Evolutionary conservation across 2,113 vertebrate species (phyloP), one percentile per base, ranked within the genome.

Genomic region (Paralichthys olivaceus): DNA sequence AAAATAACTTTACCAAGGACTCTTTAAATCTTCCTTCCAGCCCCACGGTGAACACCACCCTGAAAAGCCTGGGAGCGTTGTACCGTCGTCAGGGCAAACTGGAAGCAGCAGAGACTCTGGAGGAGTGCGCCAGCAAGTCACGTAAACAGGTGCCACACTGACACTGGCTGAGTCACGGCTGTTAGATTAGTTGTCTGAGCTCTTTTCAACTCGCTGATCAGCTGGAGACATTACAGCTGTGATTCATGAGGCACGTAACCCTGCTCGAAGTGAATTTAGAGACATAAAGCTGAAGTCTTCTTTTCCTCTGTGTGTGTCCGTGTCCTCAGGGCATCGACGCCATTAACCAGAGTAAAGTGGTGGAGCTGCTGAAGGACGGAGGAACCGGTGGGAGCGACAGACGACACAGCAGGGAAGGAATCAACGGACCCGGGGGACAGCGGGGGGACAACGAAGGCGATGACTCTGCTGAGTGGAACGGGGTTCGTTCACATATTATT

Each of bases 41-140:
- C 77, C 96, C 96, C 7, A 96, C 96, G 0, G 96, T 97, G 84
- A 97, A 96, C 69, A 96, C 96, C 2, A 97, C 96, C 0, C 93
- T 97, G 28, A 96, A 96, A 72, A 97, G 96, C 75, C 22, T 97
- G 84, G 96, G 96, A 0, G 95, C 95, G 0, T 84, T 97, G 68
- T 97, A 97, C 90, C 96, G 96, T 57, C 94, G 96, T 2, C 96
- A 97, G 87, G 96, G 96, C n/a, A 97, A 97, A 80, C 93, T 97
- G 56, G 96, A 97, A 89, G 96, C 96, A 0, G 96, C 96, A 0
- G 95, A 96, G 37, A 97, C 96, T 0, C 93, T 97, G 90, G 96
- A 97, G 84, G 96, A 96, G 72, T 96, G 95, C 14, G 95, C 96
- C 55, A 94, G 94, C 59, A 96, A 96, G 72, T 95, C 94, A 61